These are phyloP conservation scores for Heteromyza rotundicornis DNA, from an alignment of 2,888 invertebrate genomes.

Conservation along the genomic window DNA sequence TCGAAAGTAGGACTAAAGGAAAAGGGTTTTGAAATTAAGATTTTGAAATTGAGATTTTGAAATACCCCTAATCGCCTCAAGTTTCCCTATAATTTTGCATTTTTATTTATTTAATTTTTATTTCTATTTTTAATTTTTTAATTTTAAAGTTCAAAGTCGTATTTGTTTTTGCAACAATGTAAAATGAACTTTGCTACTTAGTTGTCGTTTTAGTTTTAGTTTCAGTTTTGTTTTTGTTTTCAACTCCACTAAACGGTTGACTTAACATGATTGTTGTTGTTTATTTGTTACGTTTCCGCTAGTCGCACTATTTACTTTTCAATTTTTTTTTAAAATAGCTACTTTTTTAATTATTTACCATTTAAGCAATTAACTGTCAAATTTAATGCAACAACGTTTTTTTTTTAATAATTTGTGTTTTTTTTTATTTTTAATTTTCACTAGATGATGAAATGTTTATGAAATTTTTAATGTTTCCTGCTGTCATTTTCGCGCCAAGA, in stretches of 20 bases:
- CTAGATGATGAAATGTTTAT: neutral
- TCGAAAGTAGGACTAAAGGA: neutral
- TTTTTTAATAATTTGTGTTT: too few species aligned
- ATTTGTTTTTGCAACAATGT: neutral
- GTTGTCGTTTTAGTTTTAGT: neutral
- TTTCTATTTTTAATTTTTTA: conserved; percentile 4
- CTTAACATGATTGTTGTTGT: neutral
- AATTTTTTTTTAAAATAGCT: neutral
- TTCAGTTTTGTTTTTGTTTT: neutral
- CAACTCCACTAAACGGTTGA: neutral
- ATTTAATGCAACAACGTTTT: too few species aligned
- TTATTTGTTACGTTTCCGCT: neutral
- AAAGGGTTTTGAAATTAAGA: too few species aligned
- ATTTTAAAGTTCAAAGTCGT: neutral
- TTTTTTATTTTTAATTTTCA: too few species aligned
- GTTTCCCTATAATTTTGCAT: too few species aligned
- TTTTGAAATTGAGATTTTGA: too few species aligned
- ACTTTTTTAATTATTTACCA: neutral
- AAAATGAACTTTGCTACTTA: neutral
- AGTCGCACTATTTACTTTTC: neutral
- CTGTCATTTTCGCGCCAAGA: neutral
- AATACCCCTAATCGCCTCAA: too few species aligned
- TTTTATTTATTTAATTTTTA: neutral
- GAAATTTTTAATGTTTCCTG: neutral
- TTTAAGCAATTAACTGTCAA: too few species aligned